Conservation (phyloP, 2,113 vertebrate species). For the Pungitius pungitius region DNA sequence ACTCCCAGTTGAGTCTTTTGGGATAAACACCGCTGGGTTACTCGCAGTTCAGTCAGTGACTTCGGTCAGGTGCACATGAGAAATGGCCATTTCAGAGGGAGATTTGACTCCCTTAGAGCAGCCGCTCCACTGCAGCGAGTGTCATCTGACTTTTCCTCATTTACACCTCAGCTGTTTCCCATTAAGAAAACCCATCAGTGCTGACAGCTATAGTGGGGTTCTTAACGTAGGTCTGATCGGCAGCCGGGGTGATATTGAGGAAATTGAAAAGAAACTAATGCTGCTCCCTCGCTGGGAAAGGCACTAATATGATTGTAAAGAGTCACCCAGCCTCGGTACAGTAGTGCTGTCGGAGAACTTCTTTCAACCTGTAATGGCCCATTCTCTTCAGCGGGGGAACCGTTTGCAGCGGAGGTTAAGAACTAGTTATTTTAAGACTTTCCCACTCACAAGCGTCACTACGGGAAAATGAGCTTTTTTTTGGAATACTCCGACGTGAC, state of each 20-base stretch:
- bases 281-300: constrained; percentile 1
- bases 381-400: constrained; percentile 10
- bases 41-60: too few relatives aligned
- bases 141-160: background rate
- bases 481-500: constrained; percentile 33
- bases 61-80: constrained; percentile 1
- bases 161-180: constrained; percentile 8
- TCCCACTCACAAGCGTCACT: constrained; percentile 12
- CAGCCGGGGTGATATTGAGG: constrained; percentile 23
- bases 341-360: background rate
- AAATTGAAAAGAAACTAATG: constrained; percentile 39
- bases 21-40: too few relatives aligned
- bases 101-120: constrained; percentile 1
- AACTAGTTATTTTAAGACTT: constrained; percentile 13
- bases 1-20: too few relatives aligned
- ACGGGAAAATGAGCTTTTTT: constrained; percentile 39
- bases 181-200: constrained; percentile 5
- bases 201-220: background rate
- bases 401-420: constrained; percentile 12
- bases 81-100: background rate
- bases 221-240: constrained; percentile 37
- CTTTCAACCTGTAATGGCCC: constrained; percentile 31
- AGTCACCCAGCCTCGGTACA: background rate
- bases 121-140: constrained; percentile 1
- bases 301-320: constrained; percentile 9